Evolutionary conservation across 2,113 vertebrate genomes (phyloP), one percentile per base, ranked within the genome.

Genomic region (Podiceps cristatus): DNA sequence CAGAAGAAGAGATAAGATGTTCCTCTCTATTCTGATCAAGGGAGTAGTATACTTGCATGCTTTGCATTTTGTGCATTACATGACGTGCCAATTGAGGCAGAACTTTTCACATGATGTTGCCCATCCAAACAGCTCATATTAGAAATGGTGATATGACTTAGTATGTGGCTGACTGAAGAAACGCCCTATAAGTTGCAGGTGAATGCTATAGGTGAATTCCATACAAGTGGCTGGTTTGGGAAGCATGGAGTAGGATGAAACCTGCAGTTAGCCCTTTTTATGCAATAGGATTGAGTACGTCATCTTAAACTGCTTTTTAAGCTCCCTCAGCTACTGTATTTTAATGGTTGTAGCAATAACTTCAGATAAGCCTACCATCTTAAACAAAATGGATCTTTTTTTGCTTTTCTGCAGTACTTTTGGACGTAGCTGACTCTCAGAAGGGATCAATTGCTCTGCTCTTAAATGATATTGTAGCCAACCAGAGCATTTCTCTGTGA

Each of bases 401-500:
- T 84, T 80, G 40, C 82, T 58, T 62, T 93, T 35, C 76, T 44
- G 35, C 23, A 67, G 33, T 75, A 27, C 64, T 92, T 71, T 17
- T 18, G 50, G 44, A 77, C 74, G 45, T 40, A 74, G 45, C 37
- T 90, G 40, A 47, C 27, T 66, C 66, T 73, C 63, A 63, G 33
- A 76, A 93, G 40, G 45, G 45, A 90, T 80, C n/a, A 18, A 7
- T 77, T 8, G 15, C 37, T 86, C 55, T 83, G 24, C 63, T 92
- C 25, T 58, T 49, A 24, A 68, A 31, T n/a, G 56, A 47, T 77
- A 5, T 9, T 62, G 37, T 82, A 84, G 92, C 75, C 53, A 94
- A 42, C n/a, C 16, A 47, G 75, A 74, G 47, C 72, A 74, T 92
- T 92, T 93, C 50, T 92, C 44, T 44, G 55, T 74, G 79, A 93